Evolutionary conservation across 2,888 invertebrate species (phyloP), one percentile per base, ranked within the genome.

Genomic region (Resseliella maxima): DNA sequence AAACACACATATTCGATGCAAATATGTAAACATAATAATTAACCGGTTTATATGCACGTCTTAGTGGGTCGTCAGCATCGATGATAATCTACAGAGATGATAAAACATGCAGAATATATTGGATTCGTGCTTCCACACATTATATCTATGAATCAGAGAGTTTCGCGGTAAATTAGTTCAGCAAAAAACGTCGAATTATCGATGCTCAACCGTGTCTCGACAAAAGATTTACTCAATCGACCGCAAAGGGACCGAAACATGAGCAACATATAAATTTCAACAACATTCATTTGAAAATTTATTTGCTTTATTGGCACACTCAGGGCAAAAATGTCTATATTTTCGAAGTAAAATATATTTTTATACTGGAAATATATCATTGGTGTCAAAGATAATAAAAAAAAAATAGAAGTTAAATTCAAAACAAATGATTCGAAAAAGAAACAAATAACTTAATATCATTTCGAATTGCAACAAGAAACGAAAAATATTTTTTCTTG

Each of bases 41-140:
- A 83, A 83, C 83, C 83, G 83, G 83, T 83, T 83, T 83, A 31
- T 31, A 72, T 72, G 72, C 72, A 72, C 72, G 35, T 27, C 31
- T 72, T 31, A 31, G 72, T 72, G 72, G 72, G 31, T 72, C 59
- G 59, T 59, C 59, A 24, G 24, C 27, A 18, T 59, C 72, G 35
- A 72, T 72, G 72, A 72, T 72, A 35, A 72, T 72, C 72, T 72
- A 31, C 31, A 3, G 31, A n/a, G 24, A 72, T 31, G 72, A 72
- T 72, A 72, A 72, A 72, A 72, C 31, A 72, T 72, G 72, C 35
- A 31, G 5, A 35, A 3, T 10, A 27, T 24, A 50, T 2, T 18
- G 15, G 46, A 50, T 50, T 72, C 31, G 35, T 72, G 31, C 31
- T 72, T 59, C 24, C 15, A 50, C 50, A 50, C 50, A 2, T 2